These are phyloP conservation scores for Leptobrachium ailaonicum DNA, from an alignment of 2,113 vertebrate species.

Conservation along the genomic window DNA sequence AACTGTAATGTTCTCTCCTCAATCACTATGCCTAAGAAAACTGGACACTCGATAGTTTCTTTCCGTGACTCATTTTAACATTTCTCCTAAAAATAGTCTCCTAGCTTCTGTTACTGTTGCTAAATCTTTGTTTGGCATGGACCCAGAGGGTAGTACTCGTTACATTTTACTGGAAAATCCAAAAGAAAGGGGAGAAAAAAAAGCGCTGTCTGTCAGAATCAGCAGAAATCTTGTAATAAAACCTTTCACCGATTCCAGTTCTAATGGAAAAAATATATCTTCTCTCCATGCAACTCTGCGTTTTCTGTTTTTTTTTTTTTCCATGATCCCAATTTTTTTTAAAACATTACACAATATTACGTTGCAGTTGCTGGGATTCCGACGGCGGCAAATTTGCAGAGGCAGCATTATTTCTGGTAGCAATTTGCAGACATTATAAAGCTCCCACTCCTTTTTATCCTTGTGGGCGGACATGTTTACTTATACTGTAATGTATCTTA, in stretches of 20 bases:
- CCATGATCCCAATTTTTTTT: background rate
- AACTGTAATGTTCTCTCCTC: background rate
- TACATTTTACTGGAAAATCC: constrained; percentile 29
- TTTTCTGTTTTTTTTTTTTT: background rate
- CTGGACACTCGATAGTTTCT: background rate
- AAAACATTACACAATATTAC: constrained; percentile 33
- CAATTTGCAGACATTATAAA: too few species aligned
- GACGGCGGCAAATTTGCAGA: too few species aligned
- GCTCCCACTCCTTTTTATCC: too few species aligned
- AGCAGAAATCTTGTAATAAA: constrained; percentile 36
- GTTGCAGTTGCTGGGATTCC: too few species aligned
- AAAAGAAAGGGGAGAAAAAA: background rate
- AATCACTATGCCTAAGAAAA: constrained; percentile 5
- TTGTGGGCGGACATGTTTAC: too few species aligned
- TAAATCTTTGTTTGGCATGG: constrained; percentile 27
- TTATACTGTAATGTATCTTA: too few species aligned
- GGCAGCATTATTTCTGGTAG: too few species aligned
- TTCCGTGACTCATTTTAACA: constrained; percentile 37
- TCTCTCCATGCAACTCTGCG: constrained; percentile 1
- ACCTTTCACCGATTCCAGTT: constrained; percentile 20
- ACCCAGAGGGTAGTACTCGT: constrained; percentile 40
- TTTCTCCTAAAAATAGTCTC: constrained; percentile 39
- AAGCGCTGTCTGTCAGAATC: background rate
- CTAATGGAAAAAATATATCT: background rate
- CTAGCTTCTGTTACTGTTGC: constrained; percentile 33